phyloP scores from a whole-genome alignment of 1,140 invertebrate species.

The Drosophila neocordata region DNA sequence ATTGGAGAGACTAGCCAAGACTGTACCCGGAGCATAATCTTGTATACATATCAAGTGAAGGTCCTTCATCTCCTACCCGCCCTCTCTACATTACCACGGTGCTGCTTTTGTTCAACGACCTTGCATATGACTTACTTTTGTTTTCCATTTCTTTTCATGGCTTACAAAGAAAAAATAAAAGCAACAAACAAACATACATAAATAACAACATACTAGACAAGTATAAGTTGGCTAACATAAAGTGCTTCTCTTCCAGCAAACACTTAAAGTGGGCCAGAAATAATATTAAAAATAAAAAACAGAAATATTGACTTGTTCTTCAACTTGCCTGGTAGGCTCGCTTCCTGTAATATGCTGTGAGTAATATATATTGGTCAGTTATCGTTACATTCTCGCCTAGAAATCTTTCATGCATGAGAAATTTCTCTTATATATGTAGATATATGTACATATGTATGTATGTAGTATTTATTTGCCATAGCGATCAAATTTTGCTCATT shows the following conservation, averaged over 20 bases:
- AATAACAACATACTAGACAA: constrained; percentile 5
- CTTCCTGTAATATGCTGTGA: constrained; percentile 3
- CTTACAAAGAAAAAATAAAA: background rate
- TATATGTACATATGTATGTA: background rate
- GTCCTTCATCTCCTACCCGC: background rate
- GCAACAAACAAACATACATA: no score
- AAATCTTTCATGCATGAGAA: background rate
- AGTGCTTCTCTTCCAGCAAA: constrained; percentile 50
- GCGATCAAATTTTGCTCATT: background rate
- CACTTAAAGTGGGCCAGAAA: constrained; percentile 39
- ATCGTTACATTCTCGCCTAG: background rate
- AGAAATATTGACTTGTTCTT: background rate
- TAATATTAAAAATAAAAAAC: constrained; percentile 1
- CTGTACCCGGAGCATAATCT: background rate
- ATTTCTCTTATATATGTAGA: background rate
- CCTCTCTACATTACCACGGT: background rate
- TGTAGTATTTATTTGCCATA: background rate
- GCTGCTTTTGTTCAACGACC: constrained; percentile 2
- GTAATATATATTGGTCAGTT: background rate
- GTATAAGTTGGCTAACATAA: constrained; percentile 33
- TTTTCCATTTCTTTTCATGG: constrained; percentile 19
- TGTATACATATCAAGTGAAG: background rate
- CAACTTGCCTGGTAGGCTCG: background rate
- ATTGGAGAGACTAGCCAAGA: background rate
- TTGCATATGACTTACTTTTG: constrained; percentile 11